A percentile compares a stretch with the other conserved stretches of the same genome.
Conservation (phyloP, 2,888 invertebrate genomes). For the Idaea biselata region DNA sequence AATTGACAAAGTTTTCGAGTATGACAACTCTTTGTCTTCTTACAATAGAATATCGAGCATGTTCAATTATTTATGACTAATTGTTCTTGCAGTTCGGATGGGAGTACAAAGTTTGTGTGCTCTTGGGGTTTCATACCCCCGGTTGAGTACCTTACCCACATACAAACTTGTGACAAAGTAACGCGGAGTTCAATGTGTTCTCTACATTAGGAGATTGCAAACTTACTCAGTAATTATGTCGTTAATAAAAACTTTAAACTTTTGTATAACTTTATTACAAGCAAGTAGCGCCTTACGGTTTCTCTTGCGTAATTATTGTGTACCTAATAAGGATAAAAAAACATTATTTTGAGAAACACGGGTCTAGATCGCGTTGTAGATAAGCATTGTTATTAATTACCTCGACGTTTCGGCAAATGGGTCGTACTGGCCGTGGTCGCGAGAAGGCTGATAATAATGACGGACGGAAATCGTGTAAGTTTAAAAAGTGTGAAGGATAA, state of each 20-base stretch:
- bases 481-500: no score
- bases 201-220: constrained; percentile 21
- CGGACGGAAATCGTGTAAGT: no score
- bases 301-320: no score
- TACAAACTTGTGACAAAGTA: constrained; percentile 38
- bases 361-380: no score
- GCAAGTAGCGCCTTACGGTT: no score
- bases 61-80: constrained; percentile 73
- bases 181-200: constrained; percentile 27
- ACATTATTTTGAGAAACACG: no score
- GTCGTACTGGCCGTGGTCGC: no score
- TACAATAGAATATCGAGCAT: constrained; percentile 65
- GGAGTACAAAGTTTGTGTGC: constrained; percentile 36
- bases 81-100: constrained; percentile 55
- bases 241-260: not conserved
- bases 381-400: no score
- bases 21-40: constrained; percentile 70
- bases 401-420: no score
- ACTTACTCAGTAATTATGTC: not conserved
- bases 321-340: no score
- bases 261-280: no score
- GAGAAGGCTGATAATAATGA: no score
- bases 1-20: constrained; percentile 73
- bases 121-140: constrained; percentile 39
- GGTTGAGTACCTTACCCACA: constrained; percentile 26